These are phyloP conservation scores for Clarias laeviceps DNA, from an alignment of 2,797 vertebrate species.

Conservation along the genomic window DNA sequence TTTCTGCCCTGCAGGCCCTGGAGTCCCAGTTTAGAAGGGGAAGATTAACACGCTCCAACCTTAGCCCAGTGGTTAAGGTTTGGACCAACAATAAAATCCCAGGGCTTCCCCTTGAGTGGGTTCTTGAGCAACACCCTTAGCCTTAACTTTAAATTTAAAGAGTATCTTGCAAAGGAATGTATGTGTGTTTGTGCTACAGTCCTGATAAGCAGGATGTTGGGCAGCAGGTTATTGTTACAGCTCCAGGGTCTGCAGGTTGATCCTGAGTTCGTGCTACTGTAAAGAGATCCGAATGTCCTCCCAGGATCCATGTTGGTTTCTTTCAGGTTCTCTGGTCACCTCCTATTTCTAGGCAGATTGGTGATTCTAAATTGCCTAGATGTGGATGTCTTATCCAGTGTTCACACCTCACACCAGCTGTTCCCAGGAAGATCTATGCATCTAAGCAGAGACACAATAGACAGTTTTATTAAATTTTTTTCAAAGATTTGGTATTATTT, in stretches of 20 bases:
- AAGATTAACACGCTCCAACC: not conserved
- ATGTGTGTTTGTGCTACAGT: not conserved
- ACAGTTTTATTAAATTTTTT: not conserved
- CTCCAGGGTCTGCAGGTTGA: not conserved
- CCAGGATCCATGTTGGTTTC: not conserved
- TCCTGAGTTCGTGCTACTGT: not conserved
- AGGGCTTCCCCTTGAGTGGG: not conserved
- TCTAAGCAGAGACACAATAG: not conserved
- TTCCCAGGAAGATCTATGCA: not conserved
- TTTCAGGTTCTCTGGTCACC: not conserved
- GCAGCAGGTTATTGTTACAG: not conserved
- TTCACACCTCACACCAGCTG: not conserved
- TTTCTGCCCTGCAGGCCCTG: constrained; percentile 57
- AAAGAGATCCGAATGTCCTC: not conserved
- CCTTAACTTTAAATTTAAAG: not conserved
- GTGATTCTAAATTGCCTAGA: not conserved
- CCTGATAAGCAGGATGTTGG: not conserved
- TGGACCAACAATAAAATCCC: not conserved
- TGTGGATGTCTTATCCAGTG: not conserved
- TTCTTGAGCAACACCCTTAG: not conserved
- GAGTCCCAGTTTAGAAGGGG: constrained; percentile 40
- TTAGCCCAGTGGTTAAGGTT: not conserved
- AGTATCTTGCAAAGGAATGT: not conserved
- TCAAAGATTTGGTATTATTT: not conserved
- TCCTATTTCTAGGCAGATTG: not conserved